A percentile compares a stretch with the other conserved stretches of the same genome.
Conservation (phyloP, 2,888 invertebrate species). For the Junonia oenone region DNA sequence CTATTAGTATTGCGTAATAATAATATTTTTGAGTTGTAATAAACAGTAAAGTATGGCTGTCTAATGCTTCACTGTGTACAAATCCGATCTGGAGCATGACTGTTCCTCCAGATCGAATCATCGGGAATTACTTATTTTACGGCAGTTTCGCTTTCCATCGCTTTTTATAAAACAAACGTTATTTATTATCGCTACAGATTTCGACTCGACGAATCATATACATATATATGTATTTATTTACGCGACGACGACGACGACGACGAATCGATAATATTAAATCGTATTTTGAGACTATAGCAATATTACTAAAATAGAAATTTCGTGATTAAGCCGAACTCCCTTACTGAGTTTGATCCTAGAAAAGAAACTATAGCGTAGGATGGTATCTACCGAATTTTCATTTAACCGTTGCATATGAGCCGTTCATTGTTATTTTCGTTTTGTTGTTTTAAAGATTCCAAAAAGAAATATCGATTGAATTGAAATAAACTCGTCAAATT, state of each 20-base stretch:
- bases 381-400: no score
- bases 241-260: no score
- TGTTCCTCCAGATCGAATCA: neutral
- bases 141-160: neutral
- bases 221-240: neutral
- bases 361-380: no score
- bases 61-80: neutral
- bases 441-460: no score
- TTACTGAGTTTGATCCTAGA: neutral
- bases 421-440: no score
- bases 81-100: neutral
- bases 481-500: no score
- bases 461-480: no score
- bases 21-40: no score
- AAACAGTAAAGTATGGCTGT: neutral
- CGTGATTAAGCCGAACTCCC: neutral
- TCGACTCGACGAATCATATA: neutral
- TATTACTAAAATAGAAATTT: neutral
- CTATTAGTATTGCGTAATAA: no score
- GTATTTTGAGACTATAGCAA: neutral
- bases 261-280: neutral
- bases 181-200: neutral
- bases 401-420: no score
- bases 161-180: neutral
- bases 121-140: constrained; percentile 1